Evolutionary conservation across 2,797 vertebrate genomes (phyloP).

Genomic region (Pipistrellus kuhlii): DNA sequence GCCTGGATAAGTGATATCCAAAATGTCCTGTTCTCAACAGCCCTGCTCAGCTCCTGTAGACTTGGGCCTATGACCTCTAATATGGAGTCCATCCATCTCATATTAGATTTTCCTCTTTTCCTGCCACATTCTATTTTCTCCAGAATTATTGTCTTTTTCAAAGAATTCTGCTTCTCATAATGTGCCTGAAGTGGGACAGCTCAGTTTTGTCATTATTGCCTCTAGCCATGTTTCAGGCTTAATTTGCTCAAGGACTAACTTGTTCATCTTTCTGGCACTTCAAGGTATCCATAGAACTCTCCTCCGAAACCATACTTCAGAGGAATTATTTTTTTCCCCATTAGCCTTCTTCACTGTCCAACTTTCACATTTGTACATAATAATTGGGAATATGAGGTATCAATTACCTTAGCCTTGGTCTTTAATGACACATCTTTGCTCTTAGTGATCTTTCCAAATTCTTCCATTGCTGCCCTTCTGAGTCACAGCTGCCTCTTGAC

Average conservation of each 20-base stretch:
- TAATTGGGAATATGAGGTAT: not conserved
- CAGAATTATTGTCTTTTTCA: not conserved
- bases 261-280: too few relatives aligned
- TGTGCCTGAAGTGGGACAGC: not conserved
- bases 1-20: not conserved
- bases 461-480: not conserved
- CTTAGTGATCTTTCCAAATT: not conserved
- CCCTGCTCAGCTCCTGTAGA: not conserved
- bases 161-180: not conserved
- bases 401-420: not conserved
- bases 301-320: not conserved
- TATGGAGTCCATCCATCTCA: not conserved
- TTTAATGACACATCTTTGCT: not conserved
- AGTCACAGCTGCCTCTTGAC: not conserved
- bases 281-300: not conserved
- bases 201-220: not conserved
- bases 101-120: not conserved
- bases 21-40: not conserved
- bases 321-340: not conserved
- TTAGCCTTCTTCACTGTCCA: not conserved
- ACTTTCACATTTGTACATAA: not conserved
- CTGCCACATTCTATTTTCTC: not conserved
- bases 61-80: not conserved
- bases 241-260: not conserved
- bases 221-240: not conserved